Conservation (phyloP, 1,140 invertebrate genomes). For the Coptotermes formosanus region DNA sequence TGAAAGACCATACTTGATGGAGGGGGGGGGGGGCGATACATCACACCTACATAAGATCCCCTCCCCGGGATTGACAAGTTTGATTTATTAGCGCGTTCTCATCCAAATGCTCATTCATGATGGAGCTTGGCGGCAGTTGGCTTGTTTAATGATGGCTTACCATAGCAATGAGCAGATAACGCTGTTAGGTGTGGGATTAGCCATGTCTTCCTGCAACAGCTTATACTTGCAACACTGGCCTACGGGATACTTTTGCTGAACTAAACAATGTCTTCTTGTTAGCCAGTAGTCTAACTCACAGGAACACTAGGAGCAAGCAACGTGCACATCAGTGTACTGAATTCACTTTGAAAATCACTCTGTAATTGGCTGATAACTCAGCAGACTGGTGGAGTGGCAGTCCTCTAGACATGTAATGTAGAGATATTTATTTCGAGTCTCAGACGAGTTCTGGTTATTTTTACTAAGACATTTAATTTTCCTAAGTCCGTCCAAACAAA, state of each 20-base stretch:
- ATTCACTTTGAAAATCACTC: too few species aligned
- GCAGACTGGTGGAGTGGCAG: too few species aligned
- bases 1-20: neutral
- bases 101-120: neutral
- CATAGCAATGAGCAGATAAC: conserved; percentile 18
- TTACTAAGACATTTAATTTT: too few species aligned
- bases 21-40: neutral
- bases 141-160: conserved; percentile 15
- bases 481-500: too few species aligned
- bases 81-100: conserved; percentile 2
- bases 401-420: too few species aligned
- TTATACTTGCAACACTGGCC: neutral
- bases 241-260: neutral
- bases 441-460: too few species aligned
- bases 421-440: too few species aligned
- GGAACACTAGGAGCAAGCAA: too few species aligned
- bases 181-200: neutral
- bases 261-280: too few species aligned
- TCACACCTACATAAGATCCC: neutral
- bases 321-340: too few species aligned
- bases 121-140: neutral
- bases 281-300: too few species aligned
- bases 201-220: neutral
- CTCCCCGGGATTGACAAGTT: neutral
- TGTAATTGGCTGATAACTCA: too few species aligned